Percentiles rank a stretch among this genome's conserved stretches.
Conservation (phyloP, 2,797 vertebrate species). For the Acanthurus tractus region DNA sequence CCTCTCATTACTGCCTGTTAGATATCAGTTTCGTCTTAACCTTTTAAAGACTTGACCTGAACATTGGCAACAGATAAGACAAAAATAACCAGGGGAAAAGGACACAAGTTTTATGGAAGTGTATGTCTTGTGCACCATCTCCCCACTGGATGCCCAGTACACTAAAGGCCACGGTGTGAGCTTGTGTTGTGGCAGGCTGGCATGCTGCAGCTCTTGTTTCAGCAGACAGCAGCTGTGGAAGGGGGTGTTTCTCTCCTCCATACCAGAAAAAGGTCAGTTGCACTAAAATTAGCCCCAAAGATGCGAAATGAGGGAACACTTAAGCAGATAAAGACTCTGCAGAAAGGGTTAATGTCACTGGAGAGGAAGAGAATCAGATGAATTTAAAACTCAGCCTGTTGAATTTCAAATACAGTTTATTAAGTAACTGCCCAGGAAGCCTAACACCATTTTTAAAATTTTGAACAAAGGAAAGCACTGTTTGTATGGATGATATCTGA, state of each 20-base stretch:
- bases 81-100: constrained; percentile 58
- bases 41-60: constrained; percentile 34
- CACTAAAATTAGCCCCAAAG: constrained; percentile 84
- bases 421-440: background rate
- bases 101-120: constrained; percentile 17
- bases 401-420: background rate
- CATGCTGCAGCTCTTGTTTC: constrained; percentile 80
- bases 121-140: constrained; percentile 41
- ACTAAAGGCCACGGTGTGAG: constrained; percentile 75
- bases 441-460: background rate
- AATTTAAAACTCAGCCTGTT: background rate
- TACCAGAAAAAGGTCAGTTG: constrained; percentile 86
- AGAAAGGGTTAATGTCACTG: constrained; percentile 45
- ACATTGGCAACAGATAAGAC: constrained; percentile 25
- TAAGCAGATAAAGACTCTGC: constrained; percentile 24
- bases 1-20: background rate
- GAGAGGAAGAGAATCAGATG: background rate
- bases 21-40: constrained; percentile 33
- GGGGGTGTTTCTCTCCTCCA: constrained; percentile 67
- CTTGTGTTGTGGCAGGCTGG: constrained; percentile 71
- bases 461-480: background rate
- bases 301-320: constrained; percentile 54
- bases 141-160: constrained; percentile 33
- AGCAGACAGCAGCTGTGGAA: constrained; percentile 82
- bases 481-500: background rate